These are phyloP conservation scores for Erpornis zantholeuca DNA, from an alignment of 2,113 vertebrate species.

Conservation along the genomic window DNA sequence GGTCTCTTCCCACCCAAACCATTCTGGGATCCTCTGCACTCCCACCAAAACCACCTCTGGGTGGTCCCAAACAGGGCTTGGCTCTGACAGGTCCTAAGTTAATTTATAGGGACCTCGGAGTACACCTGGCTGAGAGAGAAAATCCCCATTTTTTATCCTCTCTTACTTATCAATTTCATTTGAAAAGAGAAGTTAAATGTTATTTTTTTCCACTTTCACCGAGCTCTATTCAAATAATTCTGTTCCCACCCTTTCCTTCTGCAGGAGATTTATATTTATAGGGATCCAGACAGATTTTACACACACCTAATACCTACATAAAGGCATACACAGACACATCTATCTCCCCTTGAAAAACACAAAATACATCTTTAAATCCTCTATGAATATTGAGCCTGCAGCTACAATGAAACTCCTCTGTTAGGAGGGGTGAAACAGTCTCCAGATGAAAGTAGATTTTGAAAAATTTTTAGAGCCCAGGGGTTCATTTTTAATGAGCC, in stretches of 20 bases:
- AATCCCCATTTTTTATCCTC: not conserved
- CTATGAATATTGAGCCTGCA: slow-evolving; percentile 79
- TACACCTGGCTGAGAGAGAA: not conserved
- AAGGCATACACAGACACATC: not conserved
- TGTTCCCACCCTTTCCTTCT: not conserved
- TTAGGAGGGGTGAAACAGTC: slow-evolving; percentile 88
- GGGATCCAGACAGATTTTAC: not conserved
- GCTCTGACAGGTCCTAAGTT: not conserved
- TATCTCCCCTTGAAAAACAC: not conserved
- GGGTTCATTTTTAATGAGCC: slow-evolving; percentile 99
- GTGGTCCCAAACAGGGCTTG: not conserved
- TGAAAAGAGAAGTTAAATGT: not conserved
- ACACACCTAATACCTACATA: not conserved
- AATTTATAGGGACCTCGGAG: not conserved
- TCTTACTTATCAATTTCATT: not conserved
- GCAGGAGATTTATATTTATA: not conserved
- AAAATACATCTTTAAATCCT: slow-evolving; percentile 77
- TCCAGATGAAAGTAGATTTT: slow-evolving; percentile 90
- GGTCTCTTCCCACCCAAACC: not conserved
- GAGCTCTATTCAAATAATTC: not conserved
- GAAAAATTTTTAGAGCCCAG: slow-evolving; percentile 85
- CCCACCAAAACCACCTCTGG: not conserved
- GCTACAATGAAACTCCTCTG: slow-evolving; percentile 86
- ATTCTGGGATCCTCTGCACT: too few relatives aligned
- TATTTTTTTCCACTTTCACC: not conserved